Evolutionary conservation across 2,797 vertebrate species (phyloP), one percentile per base, ranked within the genome.

Genomic region (Chaetophractus vellerosus): DNA sequence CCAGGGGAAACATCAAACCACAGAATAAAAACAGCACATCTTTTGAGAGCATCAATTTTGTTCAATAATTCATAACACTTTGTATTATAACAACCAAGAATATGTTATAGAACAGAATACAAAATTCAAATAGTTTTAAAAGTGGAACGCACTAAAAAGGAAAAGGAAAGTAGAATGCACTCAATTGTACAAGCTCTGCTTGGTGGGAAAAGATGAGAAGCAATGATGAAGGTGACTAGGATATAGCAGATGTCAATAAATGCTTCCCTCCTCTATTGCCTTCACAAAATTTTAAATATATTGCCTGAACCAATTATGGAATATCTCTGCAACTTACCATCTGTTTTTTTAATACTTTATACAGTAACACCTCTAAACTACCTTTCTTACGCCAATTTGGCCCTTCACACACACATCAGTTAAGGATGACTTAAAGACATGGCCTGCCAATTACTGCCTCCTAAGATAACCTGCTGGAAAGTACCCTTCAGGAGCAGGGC

Each of bases 51-150:
- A 87, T 8, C 36, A 5, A 8, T 55, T 85, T 72, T 45, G 68
- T 41, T 23, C 48, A 28, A 5, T 50, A 76, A 83, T 24, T 64
- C 28, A 21, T 2, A 85, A 23, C 2, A 36, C 63, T 93, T 68
- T 69, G 45, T 23, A 74, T 19, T 59, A 92, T 66, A 89, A 72
- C 28, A 75, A 50, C 33, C 48, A 68, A 81, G 74, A 93, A 28
- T 28, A n/a, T 9, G 52, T n/a, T 45, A 61, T 3, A 45, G 38
- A 57, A 82, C 9, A 69, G 57, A 81, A 68, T 0, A 61, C 21
- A 78, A 63, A 95, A 78, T 90, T 61, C 63, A 74, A 38, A 68
- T 31, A 63, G 28, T 66, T 79, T 31, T 45, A 45, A 75, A 59
- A 26, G 75, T 23, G 23, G 26, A 85, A 45, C 11, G 50, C n/a